Percentiles rank a stretch among this genome's conserved stretches.
Evolutionary conservation across 2,113 vertebrate species (phyloP).

Genomic region (Anoplopoma fimbria): DNA sequence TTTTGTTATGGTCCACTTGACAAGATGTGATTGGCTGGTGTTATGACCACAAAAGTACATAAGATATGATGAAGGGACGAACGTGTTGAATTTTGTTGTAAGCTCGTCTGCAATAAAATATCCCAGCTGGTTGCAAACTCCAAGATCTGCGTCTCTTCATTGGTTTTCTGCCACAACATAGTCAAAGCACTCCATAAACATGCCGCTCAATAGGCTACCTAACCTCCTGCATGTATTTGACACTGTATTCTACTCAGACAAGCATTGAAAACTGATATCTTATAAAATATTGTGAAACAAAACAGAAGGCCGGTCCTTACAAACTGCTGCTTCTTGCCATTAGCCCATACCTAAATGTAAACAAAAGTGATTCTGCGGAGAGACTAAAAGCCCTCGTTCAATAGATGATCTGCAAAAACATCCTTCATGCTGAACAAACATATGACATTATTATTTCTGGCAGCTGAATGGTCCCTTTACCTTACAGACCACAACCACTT

Average conservation of each 20-base stretch:
- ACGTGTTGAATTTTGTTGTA: no score
- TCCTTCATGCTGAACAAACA: neutral
- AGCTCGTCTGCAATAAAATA: no score
- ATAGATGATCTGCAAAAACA: constrained; percentile 25
- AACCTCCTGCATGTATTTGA: neutral
- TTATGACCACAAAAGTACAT: no score
- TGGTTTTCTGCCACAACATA: no score
- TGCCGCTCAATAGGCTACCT: neutral
- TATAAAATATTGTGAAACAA: neutral
- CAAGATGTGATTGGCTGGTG: no score
- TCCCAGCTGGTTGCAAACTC: no score
- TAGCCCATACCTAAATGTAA: neutral
- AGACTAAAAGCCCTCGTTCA: neutral
- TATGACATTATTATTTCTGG: constrained; percentile 17
- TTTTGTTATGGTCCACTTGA: no score
- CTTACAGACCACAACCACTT: constrained; percentile 43
- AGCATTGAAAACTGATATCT: neutral
- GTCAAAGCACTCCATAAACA: neutral
- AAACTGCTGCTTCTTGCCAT: neutral
- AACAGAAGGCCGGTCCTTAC: neutral
- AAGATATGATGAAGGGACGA: no score
- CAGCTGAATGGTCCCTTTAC: constrained; percentile 18
- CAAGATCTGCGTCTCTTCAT: no score
- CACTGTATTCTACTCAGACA: neutral
- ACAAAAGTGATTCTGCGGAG: constrained; percentile 1